These are phyloP conservation scores for Drosophila silvestris DNA, from an alignment of 2,888 invertebrate genomes.

Conservation along the genomic window DNA sequence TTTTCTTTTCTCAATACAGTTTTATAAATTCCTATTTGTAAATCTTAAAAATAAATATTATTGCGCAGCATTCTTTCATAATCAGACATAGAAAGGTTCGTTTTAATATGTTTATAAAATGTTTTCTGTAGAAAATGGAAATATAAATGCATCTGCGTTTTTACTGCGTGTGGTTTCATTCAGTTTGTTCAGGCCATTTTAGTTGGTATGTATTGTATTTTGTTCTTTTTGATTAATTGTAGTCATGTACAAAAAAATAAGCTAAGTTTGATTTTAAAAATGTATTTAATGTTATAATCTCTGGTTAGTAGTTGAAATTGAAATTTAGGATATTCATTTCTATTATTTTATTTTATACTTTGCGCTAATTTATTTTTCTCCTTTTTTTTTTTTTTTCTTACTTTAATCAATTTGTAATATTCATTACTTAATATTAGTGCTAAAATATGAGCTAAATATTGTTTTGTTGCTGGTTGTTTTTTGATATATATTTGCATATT, in stretches of 20 bases:
- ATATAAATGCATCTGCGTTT: constrained; percentile 78
- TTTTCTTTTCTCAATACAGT: constrained; percentile 56
- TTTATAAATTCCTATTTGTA: constrained; percentile 64
- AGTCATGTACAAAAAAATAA: constrained; percentile 75
- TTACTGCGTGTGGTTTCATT: constrained; percentile 42
- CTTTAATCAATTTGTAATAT: constrained; percentile 49
- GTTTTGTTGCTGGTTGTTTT: constrained; percentile 38
- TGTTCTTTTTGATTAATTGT: constrained; percentile 39
- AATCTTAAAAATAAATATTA: constrained; percentile 71
- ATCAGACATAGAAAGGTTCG: constrained; percentile 51
- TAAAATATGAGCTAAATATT: constrained; percentile 77
- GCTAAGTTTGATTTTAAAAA: constrained; percentile 72
- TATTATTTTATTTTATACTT: constrained; percentile 58
- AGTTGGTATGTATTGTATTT: constrained; percentile 52
- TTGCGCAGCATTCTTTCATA: constrained; percentile 67
- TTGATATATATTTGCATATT: constrained; percentile 44
- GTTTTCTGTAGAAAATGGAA: constrained; percentile 63
- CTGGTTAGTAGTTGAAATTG: constrained; percentile 71
- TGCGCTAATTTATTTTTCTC: constrained; percentile 67
- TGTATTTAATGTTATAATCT: constrained; percentile 68
- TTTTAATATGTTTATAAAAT: constrained; percentile 57
- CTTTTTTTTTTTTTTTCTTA: constrained; percentile 50
- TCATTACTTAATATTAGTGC: constrained; percentile 76
- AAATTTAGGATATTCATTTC: constrained; percentile 71
- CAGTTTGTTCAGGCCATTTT: constrained; percentile 55